Evolutionary conservation across 2,797 vertebrate species (phyloP).

Genomic region (Catharus ustulatus): DNA sequence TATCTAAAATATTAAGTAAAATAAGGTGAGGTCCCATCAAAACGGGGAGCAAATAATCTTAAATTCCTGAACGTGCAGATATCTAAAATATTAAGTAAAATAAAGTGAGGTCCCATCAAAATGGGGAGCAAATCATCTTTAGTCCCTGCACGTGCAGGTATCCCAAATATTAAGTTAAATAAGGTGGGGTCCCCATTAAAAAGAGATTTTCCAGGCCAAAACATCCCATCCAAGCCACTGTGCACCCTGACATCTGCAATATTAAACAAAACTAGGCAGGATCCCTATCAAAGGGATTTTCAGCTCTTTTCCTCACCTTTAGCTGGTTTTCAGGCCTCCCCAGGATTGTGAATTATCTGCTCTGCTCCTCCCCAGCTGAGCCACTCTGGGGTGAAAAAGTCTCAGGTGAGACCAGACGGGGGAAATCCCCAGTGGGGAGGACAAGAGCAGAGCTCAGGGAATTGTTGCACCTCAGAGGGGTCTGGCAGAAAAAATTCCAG

Average conservation of each 20-base stretch:
- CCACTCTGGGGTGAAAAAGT: fast-evolving
- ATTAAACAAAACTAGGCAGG: not conserved
- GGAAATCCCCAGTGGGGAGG: not conserved
- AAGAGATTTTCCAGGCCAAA: not conserved
- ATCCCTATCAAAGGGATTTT: fast-evolving
- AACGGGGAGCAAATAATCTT: too few species aligned
- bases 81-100: too few species aligned
- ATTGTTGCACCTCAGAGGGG: fast-evolving
- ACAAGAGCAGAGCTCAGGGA: fast-evolving
- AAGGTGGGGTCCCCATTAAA: too few species aligned
- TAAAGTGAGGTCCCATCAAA: too few species aligned
- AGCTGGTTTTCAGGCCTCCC: not conserved
- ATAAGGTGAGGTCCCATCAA: too few species aligned
- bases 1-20: too few species aligned
- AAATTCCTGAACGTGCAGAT: too few species aligned
- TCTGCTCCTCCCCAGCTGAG: not conserved
- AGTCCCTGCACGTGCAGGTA: too few species aligned
- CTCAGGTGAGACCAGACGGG: not conserved
- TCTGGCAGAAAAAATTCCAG: not conserved
- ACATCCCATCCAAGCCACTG: not conserved
- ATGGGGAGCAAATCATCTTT: too few species aligned
- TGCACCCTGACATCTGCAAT: fast-evolving
- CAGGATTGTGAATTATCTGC: not conserved
- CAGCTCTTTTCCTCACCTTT: not conserved
- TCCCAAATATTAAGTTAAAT: too few species aligned